Base-by-base conservation (phyloP, 2,888 invertebrate genomes). In the Scaptomyza polygonia region DNA sequence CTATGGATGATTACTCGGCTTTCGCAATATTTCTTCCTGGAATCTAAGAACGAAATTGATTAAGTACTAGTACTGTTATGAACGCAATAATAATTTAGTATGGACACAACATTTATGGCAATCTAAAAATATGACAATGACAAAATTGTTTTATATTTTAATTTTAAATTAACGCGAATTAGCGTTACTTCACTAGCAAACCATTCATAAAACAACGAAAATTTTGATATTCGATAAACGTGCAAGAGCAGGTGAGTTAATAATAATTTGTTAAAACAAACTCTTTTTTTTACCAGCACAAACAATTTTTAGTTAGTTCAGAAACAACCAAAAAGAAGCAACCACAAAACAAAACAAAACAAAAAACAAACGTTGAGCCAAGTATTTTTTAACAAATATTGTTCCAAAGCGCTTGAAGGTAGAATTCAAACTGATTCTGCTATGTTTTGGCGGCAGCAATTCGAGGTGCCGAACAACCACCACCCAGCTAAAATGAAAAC, bases 371-470 rank as follows among this genome's bases (percentile, higher is more conserved):
- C 36, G 14, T 36, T 12, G 7, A 47, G 51, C 16, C 51, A 59
- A 44, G 29, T 67, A 12, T 8, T 44, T 55, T 29, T n/a, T 11
- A n/a, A n/a, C n/a, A 21, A 47, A 63, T 54, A 56, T 64, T 57
- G 89, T 88, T 90, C 89, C 83, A 83, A 73, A 85, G 79, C 82
- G 89, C 80, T 89, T 83, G 89, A 88, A 88, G 80, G 88, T 81
- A 89, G 87, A 86, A 88, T 86, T 89, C 81, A 87, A 90, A 91
- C 91, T 91, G 87, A 91, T 85, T 89, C 77, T 75, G 75, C 79
- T 77, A 70, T 51, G 79, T 85, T 77, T 83, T 88, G 82, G 67
- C 83, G 85, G 77, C 65, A 61, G 59, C 80, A 43, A 34, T 43
- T 21, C 53, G 57, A 69, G 29, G 48, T 58, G 72, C 51, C 57